Conservation (phyloP, 2,797 vertebrate genomes). For the Eidolon dupreanum region DNA sequence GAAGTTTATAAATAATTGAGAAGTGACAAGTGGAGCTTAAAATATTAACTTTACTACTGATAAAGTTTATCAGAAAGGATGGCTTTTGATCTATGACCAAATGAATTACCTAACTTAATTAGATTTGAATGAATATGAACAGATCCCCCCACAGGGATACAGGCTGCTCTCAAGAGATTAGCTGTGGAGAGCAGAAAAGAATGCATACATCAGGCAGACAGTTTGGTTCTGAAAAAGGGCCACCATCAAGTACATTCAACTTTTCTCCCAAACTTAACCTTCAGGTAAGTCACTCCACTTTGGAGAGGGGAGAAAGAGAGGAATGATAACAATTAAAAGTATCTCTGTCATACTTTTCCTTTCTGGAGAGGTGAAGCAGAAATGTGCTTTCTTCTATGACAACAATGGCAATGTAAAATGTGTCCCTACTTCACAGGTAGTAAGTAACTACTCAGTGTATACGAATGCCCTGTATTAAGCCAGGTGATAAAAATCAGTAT, state of each 20-base stretch:
- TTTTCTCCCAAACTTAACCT: background rate
- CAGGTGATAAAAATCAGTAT: background rate
- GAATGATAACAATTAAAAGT: background rate
- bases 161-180: background rate
- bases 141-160: background rate
- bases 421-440: background rate
- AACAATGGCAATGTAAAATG: background rate
- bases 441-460: background rate
- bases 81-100: background rate
- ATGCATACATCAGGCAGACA: accelerated
- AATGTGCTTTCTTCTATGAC: background rate
- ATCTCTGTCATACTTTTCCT: background rate
- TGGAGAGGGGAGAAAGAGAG: background rate
- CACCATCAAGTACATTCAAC: background rate
- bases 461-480: background rate
- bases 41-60: background rate
- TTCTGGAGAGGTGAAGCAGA: background rate
- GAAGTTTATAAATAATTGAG: background rate
- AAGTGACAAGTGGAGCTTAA: background rate
- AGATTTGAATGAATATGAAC: background rate
- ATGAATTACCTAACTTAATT: background rate
- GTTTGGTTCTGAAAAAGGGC: background rate
- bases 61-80: background rate
- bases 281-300: background rate
- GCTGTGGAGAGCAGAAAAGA: background rate